These are phyloP conservation scores for Halichoeres trimaculatus DNA, from an alignment of 2,113 vertebrate genomes.

Conservation along the genomic window DNA sequence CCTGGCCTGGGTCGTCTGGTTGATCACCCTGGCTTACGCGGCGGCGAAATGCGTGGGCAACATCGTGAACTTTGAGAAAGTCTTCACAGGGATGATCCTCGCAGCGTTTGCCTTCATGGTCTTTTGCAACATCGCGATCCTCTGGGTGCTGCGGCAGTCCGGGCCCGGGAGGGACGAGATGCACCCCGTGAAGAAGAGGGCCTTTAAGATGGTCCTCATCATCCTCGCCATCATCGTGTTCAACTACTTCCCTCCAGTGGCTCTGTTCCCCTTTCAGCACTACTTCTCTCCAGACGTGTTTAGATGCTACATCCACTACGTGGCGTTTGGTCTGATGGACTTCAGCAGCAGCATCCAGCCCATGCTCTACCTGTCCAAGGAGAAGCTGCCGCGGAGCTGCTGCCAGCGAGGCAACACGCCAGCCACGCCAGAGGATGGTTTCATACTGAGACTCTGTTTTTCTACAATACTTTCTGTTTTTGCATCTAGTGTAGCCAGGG, in stretches of 20 bases:
- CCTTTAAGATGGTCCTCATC: constrained; percentile 83
- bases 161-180: constrained; percentile 76
- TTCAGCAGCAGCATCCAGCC: constrained; percentile 85
- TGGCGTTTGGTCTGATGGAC: constrained; percentile 82
- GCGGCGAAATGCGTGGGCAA: constrained; percentile 66
- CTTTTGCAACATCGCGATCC: constrained; percentile 80
- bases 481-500: too few species aligned
- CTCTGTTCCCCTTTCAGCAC: constrained; percentile 80
- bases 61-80: constrained; percentile 73
- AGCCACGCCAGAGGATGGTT: background rate
- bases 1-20: constrained; percentile 68
- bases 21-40: constrained; percentile 75
- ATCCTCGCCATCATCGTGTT: constrained; percentile 83
- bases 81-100: constrained; percentile 80
- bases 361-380: constrained; percentile 80
- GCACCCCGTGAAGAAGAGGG: constrained; percentile 84
- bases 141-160: constrained; percentile 71
- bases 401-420: constrained; percentile 23
- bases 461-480: too few species aligned
- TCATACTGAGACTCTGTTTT: background rate
- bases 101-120: constrained; percentile 78
- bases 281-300: constrained; percentile 75
- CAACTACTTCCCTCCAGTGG: constrained; percentile 83
- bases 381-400: constrained; percentile 56
- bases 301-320: constrained; percentile 75